A percentile compares a stretch with the other conserved stretches of the same genome.
Evolutionary conservation across 2,888 invertebrate genomes (phyloP).

Genomic region (Andrena fulva): DNA sequence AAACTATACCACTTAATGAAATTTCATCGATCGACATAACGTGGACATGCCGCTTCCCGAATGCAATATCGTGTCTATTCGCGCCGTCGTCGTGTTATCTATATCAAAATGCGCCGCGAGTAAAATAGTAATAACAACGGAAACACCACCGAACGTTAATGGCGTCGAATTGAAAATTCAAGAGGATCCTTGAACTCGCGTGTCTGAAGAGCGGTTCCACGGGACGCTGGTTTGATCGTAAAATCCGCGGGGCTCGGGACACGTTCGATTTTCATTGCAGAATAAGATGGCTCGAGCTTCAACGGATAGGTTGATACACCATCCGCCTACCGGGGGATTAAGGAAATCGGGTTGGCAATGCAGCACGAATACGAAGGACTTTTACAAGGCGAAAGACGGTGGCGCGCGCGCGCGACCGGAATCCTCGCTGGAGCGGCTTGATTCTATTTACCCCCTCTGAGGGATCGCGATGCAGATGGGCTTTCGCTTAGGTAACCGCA

Average conservation of each 20-base stretch:
- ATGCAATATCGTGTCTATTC: slow-evolving; percentile 63
- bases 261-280: slow-evolving; percentile 66
- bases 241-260: slow-evolving; percentile 1
- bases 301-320: slow-evolving; percentile 57
- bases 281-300: slow-evolving; percentile 63
- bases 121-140: slow-evolving; percentile 12
- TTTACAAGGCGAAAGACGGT: slow-evolving; percentile 26
- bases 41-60: slow-evolving; percentile 59
- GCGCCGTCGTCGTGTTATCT: slow-evolving; percentile 23
- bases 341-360: slow-evolving; percentile 67
- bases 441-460: slow-evolving; percentile 62
- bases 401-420: slow-evolving; percentile 37
- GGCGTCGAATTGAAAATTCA: slow-evolving; percentile 7
- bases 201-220: slow-evolving; percentile 29
- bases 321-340: slow-evolving; percentile 68
- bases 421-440: slow-evolving; percentile 64
- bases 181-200: not conserved
- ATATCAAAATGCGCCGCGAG: slow-evolving; percentile 18
- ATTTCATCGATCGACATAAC: slow-evolving; percentile 68
- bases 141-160: not conserved
- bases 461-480: slow-evolving; percentile 67
- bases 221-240: slow-evolving; percentile 55
- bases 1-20: slow-evolving; percentile 68
- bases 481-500: slow-evolving; percentile 60
- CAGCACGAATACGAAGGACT: slow-evolving; percentile 44